Percentiles rank a stretch among this genome's conserved stretches.
These are phyloP conservation scores for Aegotheles bennettii DNA, from an alignment of 2,113 vertebrate species.

Conservation along the genomic window DNA sequence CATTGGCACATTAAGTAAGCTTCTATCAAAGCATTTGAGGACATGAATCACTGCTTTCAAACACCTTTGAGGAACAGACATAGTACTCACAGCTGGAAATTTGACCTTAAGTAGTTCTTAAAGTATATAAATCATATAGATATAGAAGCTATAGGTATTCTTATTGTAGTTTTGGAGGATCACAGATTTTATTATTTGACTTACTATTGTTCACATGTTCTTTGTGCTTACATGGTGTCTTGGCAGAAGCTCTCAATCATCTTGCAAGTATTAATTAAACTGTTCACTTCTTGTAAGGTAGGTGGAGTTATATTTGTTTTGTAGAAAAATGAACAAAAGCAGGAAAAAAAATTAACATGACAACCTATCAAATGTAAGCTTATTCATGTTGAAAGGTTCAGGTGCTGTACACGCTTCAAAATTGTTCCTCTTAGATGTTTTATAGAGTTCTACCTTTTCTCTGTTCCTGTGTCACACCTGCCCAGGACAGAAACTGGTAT, in stretches of 20 bases:
- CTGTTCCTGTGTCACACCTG: neutral
- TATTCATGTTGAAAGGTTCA: neutral
- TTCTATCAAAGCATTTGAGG: neutral
- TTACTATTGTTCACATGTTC: neutral
- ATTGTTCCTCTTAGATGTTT: neutral
- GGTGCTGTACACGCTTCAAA: neutral
- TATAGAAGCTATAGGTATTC: neutral
- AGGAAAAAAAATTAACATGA: neutral
- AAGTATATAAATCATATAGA: neutral
- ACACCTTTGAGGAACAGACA: neutral
- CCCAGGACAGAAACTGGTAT: neutral
- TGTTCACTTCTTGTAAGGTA: neutral
- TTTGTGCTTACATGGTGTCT: neutral
- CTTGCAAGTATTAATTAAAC: neutral
- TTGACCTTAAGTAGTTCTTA: neutral
- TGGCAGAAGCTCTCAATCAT: neutral
- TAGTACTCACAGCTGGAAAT: neutral
- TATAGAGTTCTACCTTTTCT: neutral
- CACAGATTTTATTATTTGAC: neutral
- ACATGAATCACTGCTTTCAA: neutral
- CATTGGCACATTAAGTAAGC: neutral
- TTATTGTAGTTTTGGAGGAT: neutral
- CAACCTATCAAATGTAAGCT: neutral
- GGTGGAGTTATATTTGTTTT: neutral
- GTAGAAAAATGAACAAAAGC: neutral